Percentiles rank a stretch among this genome's conserved stretches.
Evolutionary conservation across 2,797 vertebrate species (phyloP).

Genomic region (Enteromius fasciolatus): DNA sequence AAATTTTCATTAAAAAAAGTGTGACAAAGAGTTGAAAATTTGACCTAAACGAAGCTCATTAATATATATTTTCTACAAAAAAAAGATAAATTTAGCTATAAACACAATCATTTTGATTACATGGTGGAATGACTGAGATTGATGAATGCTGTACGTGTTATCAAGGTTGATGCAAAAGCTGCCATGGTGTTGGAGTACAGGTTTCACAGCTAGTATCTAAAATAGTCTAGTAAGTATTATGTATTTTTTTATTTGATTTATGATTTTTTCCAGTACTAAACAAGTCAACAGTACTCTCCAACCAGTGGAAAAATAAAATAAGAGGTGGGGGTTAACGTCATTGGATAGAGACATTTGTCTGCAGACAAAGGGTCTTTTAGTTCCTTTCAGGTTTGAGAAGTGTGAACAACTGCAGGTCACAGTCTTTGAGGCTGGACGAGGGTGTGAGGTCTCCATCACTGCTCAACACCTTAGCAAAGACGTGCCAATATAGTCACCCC

Average conservation of each 20-base stretch:
- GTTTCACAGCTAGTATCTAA: not conserved
- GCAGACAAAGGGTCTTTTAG: constrained; percentile 34
- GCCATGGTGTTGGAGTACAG: not conserved
- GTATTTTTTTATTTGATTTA: too few relatives aligned
- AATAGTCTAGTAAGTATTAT: too few relatives aligned
- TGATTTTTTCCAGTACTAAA: not conserved
- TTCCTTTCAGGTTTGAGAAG: constrained; percentile 21
- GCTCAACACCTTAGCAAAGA: constrained; percentile 10
- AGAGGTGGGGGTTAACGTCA: not conserved
- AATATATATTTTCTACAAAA: not conserved
- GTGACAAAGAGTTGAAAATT: not conserved
- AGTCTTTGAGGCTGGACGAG: constrained; percentile 22
- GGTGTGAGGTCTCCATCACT: constrained; percentile 22
- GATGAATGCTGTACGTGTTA: not conserved
- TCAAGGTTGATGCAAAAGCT: not conserved
- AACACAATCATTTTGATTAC: not conserved
- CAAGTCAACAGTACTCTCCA: not conserved
- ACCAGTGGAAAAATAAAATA: not conserved
- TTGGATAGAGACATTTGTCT: constrained; percentile 33
- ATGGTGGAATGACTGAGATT: not conserved
- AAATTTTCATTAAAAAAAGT: not conserved
- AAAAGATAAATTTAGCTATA: not conserved
- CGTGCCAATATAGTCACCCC: not conserved
- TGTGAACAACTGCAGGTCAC: constrained; percentile 23
- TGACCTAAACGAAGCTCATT: not conserved